phyloP scores from a whole-genome alignment of 2,113 vertebrate genomes.

The Cariama cristata region DNA sequence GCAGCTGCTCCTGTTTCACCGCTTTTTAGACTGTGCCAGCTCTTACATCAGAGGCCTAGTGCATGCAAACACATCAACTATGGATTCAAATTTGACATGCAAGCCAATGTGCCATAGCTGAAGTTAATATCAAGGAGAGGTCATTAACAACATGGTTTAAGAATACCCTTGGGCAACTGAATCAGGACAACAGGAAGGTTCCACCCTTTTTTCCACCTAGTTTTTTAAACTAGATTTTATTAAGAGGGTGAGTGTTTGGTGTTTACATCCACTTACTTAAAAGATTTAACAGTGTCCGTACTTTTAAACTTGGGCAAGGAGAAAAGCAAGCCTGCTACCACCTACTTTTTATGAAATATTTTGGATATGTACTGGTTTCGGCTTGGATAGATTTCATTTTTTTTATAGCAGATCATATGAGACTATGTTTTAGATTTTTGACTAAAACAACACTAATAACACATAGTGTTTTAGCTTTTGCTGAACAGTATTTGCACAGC shows the following conservation, averaged over 20 bases:
- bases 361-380: rapidly evolving
- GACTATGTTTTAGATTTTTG: background rate
- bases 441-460: background rate
- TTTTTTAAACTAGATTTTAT: background rate
- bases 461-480: background rate
- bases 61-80: background rate
- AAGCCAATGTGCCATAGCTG: background rate
- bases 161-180: background rate
- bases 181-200: background rate
- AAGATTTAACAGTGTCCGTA: background rate
- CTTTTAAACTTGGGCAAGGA: background rate
- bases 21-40: background rate
- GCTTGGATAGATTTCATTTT: background rate
- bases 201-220: background rate
- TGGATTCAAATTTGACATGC: background rate
- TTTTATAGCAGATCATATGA: background rate
- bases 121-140: background rate
- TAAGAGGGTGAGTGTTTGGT: background rate
- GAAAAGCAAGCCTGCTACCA: background rate
- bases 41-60: background rate
- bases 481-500: background rate
- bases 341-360: background rate
- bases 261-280: background rate
- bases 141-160: background rate
- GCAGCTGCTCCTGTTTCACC: background rate